phyloP scores from a whole-genome alignment of 2,888 invertebrate species.

The Cerceris ruficornis region DNA sequence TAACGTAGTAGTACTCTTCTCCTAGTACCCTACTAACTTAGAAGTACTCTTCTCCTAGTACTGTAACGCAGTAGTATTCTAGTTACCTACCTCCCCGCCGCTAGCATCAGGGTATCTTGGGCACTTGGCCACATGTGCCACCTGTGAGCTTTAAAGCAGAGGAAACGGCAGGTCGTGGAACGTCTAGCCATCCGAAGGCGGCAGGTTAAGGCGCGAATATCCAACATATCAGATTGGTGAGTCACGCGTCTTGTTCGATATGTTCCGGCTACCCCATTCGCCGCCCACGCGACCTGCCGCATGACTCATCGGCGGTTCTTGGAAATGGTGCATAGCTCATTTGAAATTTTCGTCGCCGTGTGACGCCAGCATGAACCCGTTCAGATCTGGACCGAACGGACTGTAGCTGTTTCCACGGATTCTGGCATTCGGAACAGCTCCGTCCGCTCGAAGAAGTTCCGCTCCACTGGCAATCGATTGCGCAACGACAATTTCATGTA shows the following conservation, averaged over 20 bases:
- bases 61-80: no score
- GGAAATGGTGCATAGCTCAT: constrained; percentile 53
- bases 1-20: no score
- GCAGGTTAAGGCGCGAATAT: constrained; percentile 68
- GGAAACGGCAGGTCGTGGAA: constrained; percentile 58
- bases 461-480: constrained; percentile 36
- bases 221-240: constrained; percentile 72
- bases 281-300: constrained; percentile 68
- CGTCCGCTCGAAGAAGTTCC: constrained; percentile 12
- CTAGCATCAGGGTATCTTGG: constrained; percentile 13
- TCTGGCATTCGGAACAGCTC: constrained; percentile 3
- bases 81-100: no score
- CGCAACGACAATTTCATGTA: constrained; percentile 27
- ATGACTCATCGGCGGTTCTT: constrained; percentile 69
- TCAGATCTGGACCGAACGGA: neutral
- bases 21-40: no score
- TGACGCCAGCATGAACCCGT: constrained; percentile 16
- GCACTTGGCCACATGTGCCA: constrained; percentile 41
- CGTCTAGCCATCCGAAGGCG: constrained; percentile 55
- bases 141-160: constrained; percentile 33
- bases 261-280: constrained; percentile 69
- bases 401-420: constrained; percentile 3
- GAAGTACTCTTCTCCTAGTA: no score
- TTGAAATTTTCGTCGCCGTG: constrained; percentile 61
- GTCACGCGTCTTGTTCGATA: constrained; percentile 72